Percentiles rank a stretch among this genome's conserved stretches.
phyloP scores from a whole-genome alignment of 2,888 invertebrate species.

The Germaria angustata region DNA sequence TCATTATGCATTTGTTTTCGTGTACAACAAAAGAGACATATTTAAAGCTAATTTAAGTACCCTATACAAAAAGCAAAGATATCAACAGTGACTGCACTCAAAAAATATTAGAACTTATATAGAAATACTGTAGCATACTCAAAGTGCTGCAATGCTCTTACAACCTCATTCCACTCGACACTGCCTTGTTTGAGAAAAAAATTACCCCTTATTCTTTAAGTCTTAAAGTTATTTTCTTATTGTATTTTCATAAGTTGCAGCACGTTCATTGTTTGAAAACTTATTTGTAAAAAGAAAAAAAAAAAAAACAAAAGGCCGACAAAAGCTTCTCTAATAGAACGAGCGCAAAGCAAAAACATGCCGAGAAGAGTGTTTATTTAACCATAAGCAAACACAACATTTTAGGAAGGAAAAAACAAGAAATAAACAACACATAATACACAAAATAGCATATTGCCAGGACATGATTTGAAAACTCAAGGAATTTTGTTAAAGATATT shows the following conservation, averaged over 20 bases:
- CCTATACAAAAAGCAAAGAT: no score
- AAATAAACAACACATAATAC: neutral
- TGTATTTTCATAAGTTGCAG: slow-evolving; percentile 13
- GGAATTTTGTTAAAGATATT: slow-evolving; percentile 17
- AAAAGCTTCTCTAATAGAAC: slow-evolving; percentile 8
- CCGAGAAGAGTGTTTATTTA: slow-evolving; percentile 16
- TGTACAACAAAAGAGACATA: no score
- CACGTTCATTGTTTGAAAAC: slow-evolving; percentile 46
- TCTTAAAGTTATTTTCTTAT: slow-evolving; percentile 27
- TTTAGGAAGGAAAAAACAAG: slow-evolving; percentile 8
- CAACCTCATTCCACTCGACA: neutral
- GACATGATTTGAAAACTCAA: slow-evolving; percentile 42
- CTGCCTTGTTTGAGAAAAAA: neutral
- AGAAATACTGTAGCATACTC: neutral
- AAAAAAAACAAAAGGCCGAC: slow-evolving; percentile 22
- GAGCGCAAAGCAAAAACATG: neutral
- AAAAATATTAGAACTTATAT: no score
- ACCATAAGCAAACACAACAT: slow-evolving; percentile 52
- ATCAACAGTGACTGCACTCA: no score
- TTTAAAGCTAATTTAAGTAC: no score
- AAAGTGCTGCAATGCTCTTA: neutral
- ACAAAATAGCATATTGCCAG: slow-evolving; percentile 47
- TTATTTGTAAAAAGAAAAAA: no score
- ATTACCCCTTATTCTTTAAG: neutral
- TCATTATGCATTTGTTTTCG: no score